phyloP scores from a whole-genome alignment of 53 echinoderm and acorn worm species.

The Temnopleurus reevesii region DNA sequence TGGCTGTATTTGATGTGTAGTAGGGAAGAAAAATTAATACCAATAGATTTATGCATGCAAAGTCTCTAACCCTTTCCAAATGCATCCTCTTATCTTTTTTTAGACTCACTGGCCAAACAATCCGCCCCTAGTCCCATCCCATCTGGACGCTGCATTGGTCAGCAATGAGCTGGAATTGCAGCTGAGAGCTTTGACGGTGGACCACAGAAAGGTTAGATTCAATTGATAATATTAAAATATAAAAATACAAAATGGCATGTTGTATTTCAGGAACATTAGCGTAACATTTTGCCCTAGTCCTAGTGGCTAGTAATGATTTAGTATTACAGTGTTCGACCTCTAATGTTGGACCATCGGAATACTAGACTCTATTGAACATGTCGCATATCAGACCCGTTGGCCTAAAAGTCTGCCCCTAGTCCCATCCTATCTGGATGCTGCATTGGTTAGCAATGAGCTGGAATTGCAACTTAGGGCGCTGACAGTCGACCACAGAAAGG shows the following conservation, averaged over 20 bases:
- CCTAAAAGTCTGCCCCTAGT: constrained; percentile 83
- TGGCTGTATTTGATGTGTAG: no score
- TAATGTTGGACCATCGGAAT: no score
- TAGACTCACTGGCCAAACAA: constrained; percentile 87
- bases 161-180: constrained; percentile 92
- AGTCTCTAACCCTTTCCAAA: background rate
- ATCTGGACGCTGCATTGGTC: constrained; percentile 74
- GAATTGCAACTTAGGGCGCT: constrained; percentile 88
- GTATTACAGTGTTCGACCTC: no score
- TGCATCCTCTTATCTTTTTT: background rate
- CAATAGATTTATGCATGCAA: no score
- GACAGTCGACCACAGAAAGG: constrained; percentile 90
- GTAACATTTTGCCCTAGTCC: no score
- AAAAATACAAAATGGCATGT: no score
- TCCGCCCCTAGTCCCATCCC: constrained; percentile 77
- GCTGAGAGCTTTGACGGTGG: constrained; percentile 80
- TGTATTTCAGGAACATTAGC: no score
- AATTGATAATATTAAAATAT: no score
- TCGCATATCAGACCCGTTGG: constrained; percentile 83
- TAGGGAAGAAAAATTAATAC: no score
- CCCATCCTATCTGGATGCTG: constrained; percentile 72
- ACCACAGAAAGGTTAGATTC: constrained; percentile 89
- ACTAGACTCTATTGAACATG: no score
- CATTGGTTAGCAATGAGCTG: constrained; percentile 88
- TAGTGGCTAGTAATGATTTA: no score